Percentiles rank a stretch among this genome's conserved stretches.
These are phyloP conservation scores for Campylomormyrus tamandua DNA, from an alignment of 2,113 vertebrate species.

Conservation along the genomic window DNA sequence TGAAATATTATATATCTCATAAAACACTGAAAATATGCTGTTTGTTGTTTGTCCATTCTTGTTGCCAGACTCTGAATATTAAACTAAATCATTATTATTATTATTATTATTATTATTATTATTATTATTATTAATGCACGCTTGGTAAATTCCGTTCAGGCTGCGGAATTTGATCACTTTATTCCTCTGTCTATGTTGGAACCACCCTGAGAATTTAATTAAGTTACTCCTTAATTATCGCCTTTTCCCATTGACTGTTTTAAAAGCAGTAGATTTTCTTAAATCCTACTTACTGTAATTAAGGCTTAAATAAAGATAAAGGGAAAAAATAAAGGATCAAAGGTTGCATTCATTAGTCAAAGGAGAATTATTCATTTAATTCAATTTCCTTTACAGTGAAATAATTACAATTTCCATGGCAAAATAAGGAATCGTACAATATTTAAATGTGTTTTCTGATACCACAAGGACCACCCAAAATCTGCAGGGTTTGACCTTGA, in stretches of 20 bases:
- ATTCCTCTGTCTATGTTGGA: conserved; percentile 27
- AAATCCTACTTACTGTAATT: conserved; percentile 55
- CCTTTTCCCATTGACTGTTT: conserved; percentile 46
- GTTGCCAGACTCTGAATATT: not conserved
- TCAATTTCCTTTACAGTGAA: conserved; percentile 32
- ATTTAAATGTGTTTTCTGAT: not conserved
- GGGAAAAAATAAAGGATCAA: conserved; percentile 46
- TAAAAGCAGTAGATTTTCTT: conserved; percentile 50
- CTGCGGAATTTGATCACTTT: conserved; percentile 17
- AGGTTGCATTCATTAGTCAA: conserved; percentile 47
- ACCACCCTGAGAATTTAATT: conserved; percentile 43
- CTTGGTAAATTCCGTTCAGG: not conserved
- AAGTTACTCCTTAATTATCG: conserved; percentile 50
- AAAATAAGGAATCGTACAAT: not conserved
- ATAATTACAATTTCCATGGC: conserved; percentile 4
- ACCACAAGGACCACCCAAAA: not conserved
- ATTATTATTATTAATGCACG: not conserved
- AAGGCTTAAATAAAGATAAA: conserved; percentile 50
- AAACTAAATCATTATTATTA: not conserved
- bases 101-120: not conserved
- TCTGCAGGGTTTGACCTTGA: conserved; percentile 6
- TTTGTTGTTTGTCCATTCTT: not conserved
- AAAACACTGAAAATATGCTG: conserved; percentile 7
- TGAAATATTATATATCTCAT: conserved; percentile 23
- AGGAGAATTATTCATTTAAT: conserved; percentile 37